Evolutionary conservation across 92 coral and sea anemone genomes (phyloP), one percentile per base, ranked within the genome.

Genomic region (Phenganax stokvisi): DNA sequence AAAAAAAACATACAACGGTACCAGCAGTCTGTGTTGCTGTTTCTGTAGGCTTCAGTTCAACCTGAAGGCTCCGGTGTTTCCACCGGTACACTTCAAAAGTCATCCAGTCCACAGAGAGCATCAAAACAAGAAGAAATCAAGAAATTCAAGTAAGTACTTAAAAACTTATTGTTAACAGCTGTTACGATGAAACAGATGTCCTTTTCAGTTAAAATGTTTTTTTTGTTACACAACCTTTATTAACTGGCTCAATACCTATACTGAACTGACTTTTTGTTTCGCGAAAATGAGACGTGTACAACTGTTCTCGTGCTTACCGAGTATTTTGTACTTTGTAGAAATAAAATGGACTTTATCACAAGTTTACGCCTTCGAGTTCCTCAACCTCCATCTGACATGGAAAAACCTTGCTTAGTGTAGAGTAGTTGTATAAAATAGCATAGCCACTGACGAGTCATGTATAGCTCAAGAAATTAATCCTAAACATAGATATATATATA

Each of bases 321-420:
- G 12, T 13, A 12, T 51, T 73, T 51, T 54, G 51, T 73, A 30
- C 30, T 25, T 52, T 62, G n/a, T 57, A 79, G 83, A 65, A 79
- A 79, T 53, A 79, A 79, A 79, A 79, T 79, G 83, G 83, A 79
- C 74, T 79, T 79, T 54, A 79, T 79, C 20, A 79, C 83, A 52
- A 79, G 83, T 62, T 65, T 79, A 25, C 83, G 83, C 63, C 83
- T 79, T n/a, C 83, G 83, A 3, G 83, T 79, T 6, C 83, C 83
- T 8, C 83, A 79, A 79, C 83, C 83, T 30, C 83, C 83, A 9
- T 79, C 83, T 7, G 83, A 79, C 51, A 79, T 79, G 83, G 83
- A 79, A 53, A 79, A 79, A 79, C 83, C 83, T 53, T 79, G 83
- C 31, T 27, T 79, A 47, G 81, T 77, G 59, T 77, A 77, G 83